These are phyloP conservation scores for Chinchilla lanigera DNA, from an alignment of 2,113 vertebrate species.

Conservation along the genomic window DNA sequence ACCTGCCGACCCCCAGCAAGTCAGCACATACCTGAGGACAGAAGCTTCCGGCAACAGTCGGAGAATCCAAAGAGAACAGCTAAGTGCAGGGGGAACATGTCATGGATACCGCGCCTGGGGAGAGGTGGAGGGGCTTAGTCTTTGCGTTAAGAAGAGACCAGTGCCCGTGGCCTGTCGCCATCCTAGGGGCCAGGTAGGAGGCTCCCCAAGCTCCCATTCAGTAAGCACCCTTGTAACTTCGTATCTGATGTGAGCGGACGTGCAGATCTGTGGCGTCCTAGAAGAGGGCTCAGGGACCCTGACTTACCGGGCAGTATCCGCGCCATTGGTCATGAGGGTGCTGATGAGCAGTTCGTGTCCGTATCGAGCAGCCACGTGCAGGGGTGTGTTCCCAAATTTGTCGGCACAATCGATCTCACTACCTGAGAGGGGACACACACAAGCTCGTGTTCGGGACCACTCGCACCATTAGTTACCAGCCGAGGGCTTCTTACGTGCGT, in stretches of 20 bases:
- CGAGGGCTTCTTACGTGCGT: neutral
- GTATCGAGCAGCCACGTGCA: constrained; percentile 96
- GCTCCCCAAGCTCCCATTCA: neutral
- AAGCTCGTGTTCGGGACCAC: neutral
- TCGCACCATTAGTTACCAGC: neutral
- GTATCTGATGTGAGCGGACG: neutral
- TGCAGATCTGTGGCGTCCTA: neutral
- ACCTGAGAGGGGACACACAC: constrained; percentile 84
- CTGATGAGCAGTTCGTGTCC: constrained; percentile 98
- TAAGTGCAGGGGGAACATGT: constrained; percentile 97
- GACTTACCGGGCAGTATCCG: constrained; percentile 92
- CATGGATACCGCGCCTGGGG: constrained; percentile 92
- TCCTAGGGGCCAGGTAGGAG: neutral
- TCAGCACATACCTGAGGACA: constrained; percentile 92
- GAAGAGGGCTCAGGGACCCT: neutral
- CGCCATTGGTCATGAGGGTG: constrained; percentile 96
- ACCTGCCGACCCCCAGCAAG: neutral
- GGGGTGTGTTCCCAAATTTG: constrained; percentile 94
- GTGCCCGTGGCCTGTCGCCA: neutral
- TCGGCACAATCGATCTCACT: constrained; percentile 96
- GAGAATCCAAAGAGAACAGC: constrained; percentile 96
- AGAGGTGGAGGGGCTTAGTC: constrained; percentile 18
- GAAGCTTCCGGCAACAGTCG: constrained; percentile 97
- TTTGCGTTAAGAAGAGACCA: neutral
- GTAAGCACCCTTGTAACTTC: neutral